Base-by-base conservation (phyloP, 2,888 invertebrate species). In the Phorcus lineatus region DNA sequence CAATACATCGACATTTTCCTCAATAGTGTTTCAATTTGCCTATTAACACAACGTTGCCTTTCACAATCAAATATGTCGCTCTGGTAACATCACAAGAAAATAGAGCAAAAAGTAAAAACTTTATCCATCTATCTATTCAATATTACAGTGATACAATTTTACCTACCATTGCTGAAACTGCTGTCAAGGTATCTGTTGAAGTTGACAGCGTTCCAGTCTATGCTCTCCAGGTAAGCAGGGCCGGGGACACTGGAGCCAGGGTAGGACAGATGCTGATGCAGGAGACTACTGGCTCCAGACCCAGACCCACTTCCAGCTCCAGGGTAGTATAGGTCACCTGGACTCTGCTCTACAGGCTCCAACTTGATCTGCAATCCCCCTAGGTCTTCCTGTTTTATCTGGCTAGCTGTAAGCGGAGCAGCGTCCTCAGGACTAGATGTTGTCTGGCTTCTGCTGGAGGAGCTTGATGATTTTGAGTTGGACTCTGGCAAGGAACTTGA, bases 241-340 rank as follows among this genome's bases (percentile, higher is more conserved):
- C 62, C n/a, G 9, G 28, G 4, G 9, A 24, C 28, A 28, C 62
- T 62, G 22, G 28, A 28, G 24, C 62, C n/a, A 28, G 31, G 19
- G 19, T 70, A 70, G 70, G 70, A 70, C 70, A 36, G 70, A 28
- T 70, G 70, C 40, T 70, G 36, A 3, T 70, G 70, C 0, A 70
- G 40, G 0, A 70, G 70, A 36, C 36, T 31, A 16, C 70, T 40
- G n/a, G 40, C 28, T 17, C 36, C 70, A 11, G 70, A n/a, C 24
- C n/a, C 24, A 4, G 62, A 62, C 11, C 47, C 47, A 47, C 47
- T 13, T 9, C 11, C 7, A 11, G 47, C 13, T 47, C 47, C 47
- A 47, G 47, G 47, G 40, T 19, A 70, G 19, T 19, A 70, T 11
- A 36, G n/a, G n/a, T 70, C 40, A 0, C 19, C 36, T 24, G 36